These are phyloP conservation scores for Urocynchramus pylzowi DNA, from an alignment of 2,113 vertebrate species.

Conservation along the genomic window DNA sequence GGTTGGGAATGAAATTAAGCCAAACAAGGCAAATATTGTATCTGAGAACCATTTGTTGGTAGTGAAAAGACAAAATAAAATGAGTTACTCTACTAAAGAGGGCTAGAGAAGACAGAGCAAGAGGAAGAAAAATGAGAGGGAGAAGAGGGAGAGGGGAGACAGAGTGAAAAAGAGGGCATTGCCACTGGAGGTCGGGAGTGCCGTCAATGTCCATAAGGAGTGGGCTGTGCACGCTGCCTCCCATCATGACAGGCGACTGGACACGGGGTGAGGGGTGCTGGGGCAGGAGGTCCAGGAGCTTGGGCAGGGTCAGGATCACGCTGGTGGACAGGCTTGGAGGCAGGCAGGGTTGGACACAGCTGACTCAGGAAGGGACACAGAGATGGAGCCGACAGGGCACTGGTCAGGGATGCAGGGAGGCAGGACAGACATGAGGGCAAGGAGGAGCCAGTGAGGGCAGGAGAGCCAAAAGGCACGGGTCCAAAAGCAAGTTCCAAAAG, in stretches of 20 bases:
- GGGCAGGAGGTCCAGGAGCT: neutral
- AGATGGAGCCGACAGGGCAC: fast-evolving
- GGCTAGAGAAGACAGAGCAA: neutral
- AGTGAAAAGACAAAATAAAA: neutral
- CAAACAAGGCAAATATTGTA: neutral
- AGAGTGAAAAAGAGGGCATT: neutral
- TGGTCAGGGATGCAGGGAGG: neutral
- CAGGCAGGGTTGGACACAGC: fast-evolving
- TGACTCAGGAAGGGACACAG: neutral
- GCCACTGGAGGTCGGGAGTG: neutral
- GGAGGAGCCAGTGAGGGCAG: neutral
- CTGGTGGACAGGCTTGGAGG: too few species aligned
- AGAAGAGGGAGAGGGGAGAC: neutral
- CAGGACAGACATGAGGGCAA: fast-evolving
- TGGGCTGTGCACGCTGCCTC: too few species aligned
- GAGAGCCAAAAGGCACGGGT: neutral
- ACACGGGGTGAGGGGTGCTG: fast-evolving
- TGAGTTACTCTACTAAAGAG: neutral
- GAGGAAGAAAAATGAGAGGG: neutral
- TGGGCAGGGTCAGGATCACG: neutral
- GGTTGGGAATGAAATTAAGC: neutral
- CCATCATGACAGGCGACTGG: fast-evolving
- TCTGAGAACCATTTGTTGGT: neutral
- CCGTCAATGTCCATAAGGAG: fast-evolving
- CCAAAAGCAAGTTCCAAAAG: neutral